Evolutionary conservation across 2,797 vertebrate species (phyloP).

Genomic region (Hyperoplus lanceolatus): DNA sequence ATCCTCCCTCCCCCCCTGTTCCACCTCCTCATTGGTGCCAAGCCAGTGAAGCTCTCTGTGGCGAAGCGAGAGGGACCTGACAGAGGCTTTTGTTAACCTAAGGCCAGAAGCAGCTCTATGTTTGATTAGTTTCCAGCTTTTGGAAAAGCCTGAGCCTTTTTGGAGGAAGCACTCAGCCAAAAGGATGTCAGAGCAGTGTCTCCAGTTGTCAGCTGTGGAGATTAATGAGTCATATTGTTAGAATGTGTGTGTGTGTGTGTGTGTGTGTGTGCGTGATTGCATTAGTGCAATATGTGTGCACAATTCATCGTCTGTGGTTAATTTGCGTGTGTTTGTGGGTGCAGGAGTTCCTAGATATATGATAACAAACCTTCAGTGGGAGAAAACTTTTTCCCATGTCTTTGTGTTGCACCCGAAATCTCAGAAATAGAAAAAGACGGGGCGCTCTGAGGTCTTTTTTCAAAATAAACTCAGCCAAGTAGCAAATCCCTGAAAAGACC

Average conservation of each 20-base stretch:
- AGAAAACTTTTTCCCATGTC: conserved; percentile 65
- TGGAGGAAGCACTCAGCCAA: conserved; percentile 80
- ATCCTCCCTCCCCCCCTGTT: conserved; percentile 71
- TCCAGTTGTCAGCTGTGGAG: conserved; percentile 82
- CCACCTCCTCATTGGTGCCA: conserved; percentile 69
- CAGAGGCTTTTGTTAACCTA: conserved; percentile 84
- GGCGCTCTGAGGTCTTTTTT: conserved; percentile 45
- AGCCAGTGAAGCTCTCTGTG: conserved; percentile 76
- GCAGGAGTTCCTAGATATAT: conserved; percentile 64
- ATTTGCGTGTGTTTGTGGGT: conserved; percentile 68
- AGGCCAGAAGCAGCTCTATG: conserved; percentile 78
- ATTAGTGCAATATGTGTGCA: conserved; percentile 64
- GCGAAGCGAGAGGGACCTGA: conserved; percentile 76
- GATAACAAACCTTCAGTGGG: conserved; percentile 55
- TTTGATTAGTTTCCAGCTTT: conserved; percentile 84
- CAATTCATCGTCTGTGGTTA: conserved; percentile 74
- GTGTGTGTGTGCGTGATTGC: conserved; percentile 37
- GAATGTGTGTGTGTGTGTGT: conserved; percentile 43
- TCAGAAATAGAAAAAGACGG: conserved; percentile 63
- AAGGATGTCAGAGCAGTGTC: conserved; percentile 81
- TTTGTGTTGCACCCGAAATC: conserved; percentile 73
- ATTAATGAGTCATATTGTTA: conserved; percentile 82
- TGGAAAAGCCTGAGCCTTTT: conserved; percentile 76
- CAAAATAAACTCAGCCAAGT: conserved; percentile 62
- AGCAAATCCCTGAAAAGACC: conserved; percentile 53